A percentile compares a stretch with the other conserved stretches of the same genome.
Conservation (phyloP, 2,888 invertebrate species). For the Rosalia funebris region DNA sequence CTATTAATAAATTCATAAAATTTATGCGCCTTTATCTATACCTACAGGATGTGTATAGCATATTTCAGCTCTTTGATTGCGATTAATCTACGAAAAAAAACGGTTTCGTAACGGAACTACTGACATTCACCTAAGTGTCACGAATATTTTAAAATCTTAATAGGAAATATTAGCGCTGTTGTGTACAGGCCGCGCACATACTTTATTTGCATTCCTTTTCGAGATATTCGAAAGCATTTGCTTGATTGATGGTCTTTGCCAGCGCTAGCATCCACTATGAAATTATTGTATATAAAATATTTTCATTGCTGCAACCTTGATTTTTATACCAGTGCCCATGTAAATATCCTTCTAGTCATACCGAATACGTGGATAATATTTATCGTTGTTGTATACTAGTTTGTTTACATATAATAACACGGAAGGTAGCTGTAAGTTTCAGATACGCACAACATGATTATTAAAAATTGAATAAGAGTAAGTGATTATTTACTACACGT, state of each 20-base stretch:
- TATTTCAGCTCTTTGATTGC: slow-evolving; percentile 19
- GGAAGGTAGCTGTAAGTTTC: no score
- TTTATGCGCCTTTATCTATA: slow-evolving; percentile 17
- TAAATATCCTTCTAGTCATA: no score
- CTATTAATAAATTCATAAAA: slow-evolving; percentile 26
- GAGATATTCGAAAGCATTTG: slow-evolving; percentile 11
- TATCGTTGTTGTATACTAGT: no score
- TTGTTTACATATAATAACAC: no score
- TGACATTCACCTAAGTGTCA: slow-evolving; percentile 27
- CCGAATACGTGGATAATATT: no score
- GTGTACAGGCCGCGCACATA: background rate
- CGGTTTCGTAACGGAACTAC: slow-evolving; percentile 25
- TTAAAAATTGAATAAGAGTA: no score
- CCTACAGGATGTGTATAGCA: slow-evolving; percentile 24
- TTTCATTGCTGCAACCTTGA: background rate
- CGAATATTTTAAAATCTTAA: slow-evolving; percentile 23
- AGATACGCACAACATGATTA: no score
- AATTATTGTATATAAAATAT: slow-evolving; percentile 2
- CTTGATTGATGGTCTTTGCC: slow-evolving; percentile 12
- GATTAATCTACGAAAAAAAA: slow-evolving; percentile 23
- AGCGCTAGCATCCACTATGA: slow-evolving; percentile 3
- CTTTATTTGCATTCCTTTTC: slow-evolving; percentile 17
- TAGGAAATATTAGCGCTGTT: slow-evolving; percentile 25
- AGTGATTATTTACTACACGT: no score
- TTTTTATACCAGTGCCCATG: background rate